Evolutionary conservation across 1,140 invertebrate species (phyloP), one percentile per base, ranked within the genome.

Genomic region (Drosophila takahashii): DNA sequence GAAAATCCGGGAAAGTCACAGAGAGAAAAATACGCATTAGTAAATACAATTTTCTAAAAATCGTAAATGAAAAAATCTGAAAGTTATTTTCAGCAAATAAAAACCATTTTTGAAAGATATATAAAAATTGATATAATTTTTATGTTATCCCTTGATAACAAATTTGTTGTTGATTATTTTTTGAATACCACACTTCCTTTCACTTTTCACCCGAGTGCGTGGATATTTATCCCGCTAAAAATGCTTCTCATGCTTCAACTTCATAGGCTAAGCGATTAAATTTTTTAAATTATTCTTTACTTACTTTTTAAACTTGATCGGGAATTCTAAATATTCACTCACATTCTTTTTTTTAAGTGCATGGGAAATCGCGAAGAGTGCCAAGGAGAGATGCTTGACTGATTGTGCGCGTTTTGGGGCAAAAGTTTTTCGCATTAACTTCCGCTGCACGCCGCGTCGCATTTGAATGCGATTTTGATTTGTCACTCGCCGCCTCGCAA

Each of bases 381-480:
- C 13, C 54, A 34, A 36, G 32, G 27, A 59, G 32, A 64, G 77
- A 76, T 74, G 76, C 56, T 78, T 87, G 84, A 84, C 79, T 87
- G 84, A 87, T 89, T 89, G 85, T 89, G 81, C 65, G 61, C 51
- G 69, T 80, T 81, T 60, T 74, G 59, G 83, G 70, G 79, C 62
- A 70, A 89, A 89, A 89, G 79, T 89, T 89, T 89, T 89, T 89
- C 84, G 85, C 84, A 89, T 89, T 89, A 89, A 89, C 84, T 89
- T 89, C 83, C 84, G 84, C 77, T 84, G 84, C 85, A 80, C 70
- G 80, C 84, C 84, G 84, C 79, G 79, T 80, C 65, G 84, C 85
- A 89, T 84, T 84, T 89, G 84, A 89, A 89, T 89, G 84, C 84
- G 84, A 79, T 89, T 89, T 89, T 89, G 84, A 89, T 89, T 89